phyloP scores from a whole-genome alignment of 2,797 vertebrate genomes.

The Avahi laniger region DNA sequence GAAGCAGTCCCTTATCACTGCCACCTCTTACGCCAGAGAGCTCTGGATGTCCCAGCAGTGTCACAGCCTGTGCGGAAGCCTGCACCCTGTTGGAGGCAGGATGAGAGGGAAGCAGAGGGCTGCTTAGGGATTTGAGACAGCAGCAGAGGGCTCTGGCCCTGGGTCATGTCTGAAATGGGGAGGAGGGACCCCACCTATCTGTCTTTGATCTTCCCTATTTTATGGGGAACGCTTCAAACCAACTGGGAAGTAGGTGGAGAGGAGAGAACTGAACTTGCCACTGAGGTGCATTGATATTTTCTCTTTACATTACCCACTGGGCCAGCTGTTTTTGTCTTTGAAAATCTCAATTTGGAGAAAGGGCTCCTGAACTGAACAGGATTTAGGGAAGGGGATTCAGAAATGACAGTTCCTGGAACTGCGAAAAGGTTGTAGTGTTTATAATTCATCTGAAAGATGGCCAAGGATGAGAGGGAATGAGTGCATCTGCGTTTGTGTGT shows the following conservation, averaged over 20 bases:
- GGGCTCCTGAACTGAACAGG: background rate
- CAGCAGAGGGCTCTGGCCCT: no score
- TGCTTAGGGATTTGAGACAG: background rate
- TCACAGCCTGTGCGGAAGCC: background rate
- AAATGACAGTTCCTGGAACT: background rate
- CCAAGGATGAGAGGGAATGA: background rate
- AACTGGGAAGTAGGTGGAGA: background rate
- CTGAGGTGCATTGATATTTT: background rate
- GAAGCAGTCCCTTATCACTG: background rate
- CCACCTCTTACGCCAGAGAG: background rate
- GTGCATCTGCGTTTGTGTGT: background rate
- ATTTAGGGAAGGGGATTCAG: background rate
- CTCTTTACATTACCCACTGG: fast-evolving
- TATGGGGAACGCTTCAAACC: background rate
- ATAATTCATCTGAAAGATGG: background rate
- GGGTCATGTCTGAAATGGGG: background rate
- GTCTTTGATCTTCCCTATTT: background rate
- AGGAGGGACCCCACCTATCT: no score
- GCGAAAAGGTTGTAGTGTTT: background rate
- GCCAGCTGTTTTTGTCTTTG: background rate
- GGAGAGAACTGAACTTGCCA: background rate
- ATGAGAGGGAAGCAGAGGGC: background rate
- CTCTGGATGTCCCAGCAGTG: background rate
- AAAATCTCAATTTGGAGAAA: background rate
- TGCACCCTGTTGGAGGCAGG: background rate